Percentiles rank a stretch among this genome's conserved stretches.
Evolutionary conservation across 2,888 invertebrate genomes (phyloP).

Genomic region (Ophion obscuratus): DNA sequence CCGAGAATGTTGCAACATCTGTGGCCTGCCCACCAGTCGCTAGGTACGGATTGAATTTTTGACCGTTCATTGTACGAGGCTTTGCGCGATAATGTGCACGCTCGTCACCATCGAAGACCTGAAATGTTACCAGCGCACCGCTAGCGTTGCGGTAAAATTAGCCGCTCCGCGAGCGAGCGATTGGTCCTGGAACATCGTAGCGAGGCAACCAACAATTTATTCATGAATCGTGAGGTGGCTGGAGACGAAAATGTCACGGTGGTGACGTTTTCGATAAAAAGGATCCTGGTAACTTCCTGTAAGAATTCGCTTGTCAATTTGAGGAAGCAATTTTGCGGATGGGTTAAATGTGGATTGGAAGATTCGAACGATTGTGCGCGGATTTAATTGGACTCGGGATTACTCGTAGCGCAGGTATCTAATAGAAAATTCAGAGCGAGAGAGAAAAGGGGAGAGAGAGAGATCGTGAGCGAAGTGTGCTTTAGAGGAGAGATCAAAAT

Average conservation of each 20-base stretch:
- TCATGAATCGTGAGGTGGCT: background rate
- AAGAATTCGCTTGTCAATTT: background rate
- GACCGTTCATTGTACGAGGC: conserved; percentile 50
- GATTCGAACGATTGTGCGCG: background rate
- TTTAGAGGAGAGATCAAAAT: conserved; percentile 55
- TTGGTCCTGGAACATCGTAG: conserved; percentile 16
- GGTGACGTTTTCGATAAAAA: conserved; percentile 5
- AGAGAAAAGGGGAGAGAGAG: conserved; percentile 2
- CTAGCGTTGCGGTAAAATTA: conserved; percentile 43
- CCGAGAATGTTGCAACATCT: conserved; percentile 61
- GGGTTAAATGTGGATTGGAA: background rate
- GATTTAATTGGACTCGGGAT: background rate
- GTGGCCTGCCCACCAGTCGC: conserved; percentile 56
- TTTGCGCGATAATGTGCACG: conserved; percentile 56
- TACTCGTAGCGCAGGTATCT: background rate
- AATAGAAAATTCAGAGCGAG: conserved; percentile 16
- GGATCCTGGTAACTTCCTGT: conserved; percentile 11
- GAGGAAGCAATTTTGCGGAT: background rate
- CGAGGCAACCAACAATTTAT: conserved; percentile 13
- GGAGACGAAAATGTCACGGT: conserved; percentile 5
- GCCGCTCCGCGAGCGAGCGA: no score
- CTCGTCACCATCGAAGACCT: background rate
- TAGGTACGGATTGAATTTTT: conserved; percentile 55
- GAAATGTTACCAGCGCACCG: conserved; percentile 40
- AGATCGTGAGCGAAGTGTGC: conserved; percentile 13